A percentile compares a stretch with the other conserved stretches of the same genome.
Conservation (phyloP, 2,797 vertebrate species). For the Helicolenus hilgendorfi region DNA sequence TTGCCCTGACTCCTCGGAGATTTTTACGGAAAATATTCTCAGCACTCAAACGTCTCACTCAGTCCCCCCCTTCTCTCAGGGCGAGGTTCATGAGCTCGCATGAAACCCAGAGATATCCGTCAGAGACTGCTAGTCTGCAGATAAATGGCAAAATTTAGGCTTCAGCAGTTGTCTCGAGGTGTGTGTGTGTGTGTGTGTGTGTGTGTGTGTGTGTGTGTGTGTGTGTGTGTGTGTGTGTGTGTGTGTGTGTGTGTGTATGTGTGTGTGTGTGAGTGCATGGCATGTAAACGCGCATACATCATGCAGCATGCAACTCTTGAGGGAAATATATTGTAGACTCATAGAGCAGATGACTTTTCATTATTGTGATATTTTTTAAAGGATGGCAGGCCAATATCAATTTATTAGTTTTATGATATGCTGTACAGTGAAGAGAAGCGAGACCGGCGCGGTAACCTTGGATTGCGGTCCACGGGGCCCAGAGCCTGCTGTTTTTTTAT, state of each 20-base stretch:
- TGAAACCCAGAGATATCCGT: slow-evolving; percentile 70
- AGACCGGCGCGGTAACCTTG: slow-evolving; percentile 44
- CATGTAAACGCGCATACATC: slow-evolving; percentile 66
- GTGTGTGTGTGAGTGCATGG: neutral
- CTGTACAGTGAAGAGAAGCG: slow-evolving; percentile 14
- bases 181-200: neutral
- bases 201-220: neutral
- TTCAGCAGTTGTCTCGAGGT: slow-evolving; percentile 62
- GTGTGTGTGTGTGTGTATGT: neutral
- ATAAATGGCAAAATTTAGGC: slow-evolving; percentile 72
- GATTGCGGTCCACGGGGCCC: slow-evolving; percentile 22
- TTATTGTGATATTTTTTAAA: slow-evolving; percentile 70
- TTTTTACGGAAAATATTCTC: slow-evolving; percentile 27
- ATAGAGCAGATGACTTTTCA: slow-evolving; percentile 69
- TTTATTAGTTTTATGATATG: slow-evolving; percentile 61
- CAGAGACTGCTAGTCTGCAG: slow-evolving; percentile 54
- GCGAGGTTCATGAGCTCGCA: slow-evolving; percentile 67
- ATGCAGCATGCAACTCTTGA: slow-evolving; percentile 37
- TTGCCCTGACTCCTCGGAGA: slow-evolving; percentile 26
- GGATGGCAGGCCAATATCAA: slow-evolving; percentile 6
- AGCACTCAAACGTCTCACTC: slow-evolving; percentile 49
- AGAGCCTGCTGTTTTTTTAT: slow-evolving; percentile 29
- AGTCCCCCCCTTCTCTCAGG: slow-evolving; percentile 33
- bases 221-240: neutral
- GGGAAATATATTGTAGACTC: slow-evolving; percentile 69